Evolutionary conservation across 2,113 vertebrate species (phyloP).

Genomic region (Myiozetetes cayanensis): DNA sequence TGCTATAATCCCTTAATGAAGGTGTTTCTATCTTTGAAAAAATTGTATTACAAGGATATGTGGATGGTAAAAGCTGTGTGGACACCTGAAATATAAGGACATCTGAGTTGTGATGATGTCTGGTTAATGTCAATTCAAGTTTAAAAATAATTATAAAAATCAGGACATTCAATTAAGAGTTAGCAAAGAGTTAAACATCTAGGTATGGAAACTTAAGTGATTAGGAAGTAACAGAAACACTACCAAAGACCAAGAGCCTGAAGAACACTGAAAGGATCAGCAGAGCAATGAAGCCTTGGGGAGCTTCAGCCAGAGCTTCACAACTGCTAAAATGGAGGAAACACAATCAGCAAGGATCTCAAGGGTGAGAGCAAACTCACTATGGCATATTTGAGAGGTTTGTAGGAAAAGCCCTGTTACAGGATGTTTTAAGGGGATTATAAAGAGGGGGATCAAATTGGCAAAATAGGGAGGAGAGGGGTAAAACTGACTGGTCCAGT

Average conservation of each 20-base stretch:
- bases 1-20: neutral
- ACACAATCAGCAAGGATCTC: fast-evolving
- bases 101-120: neutral
- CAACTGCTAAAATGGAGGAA: neutral
- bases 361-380: neutral
- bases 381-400: neutral
- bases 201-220: neutral
- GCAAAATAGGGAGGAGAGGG: neutral
- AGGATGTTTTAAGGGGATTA: neutral
- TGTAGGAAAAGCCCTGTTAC: neutral
- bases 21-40: neutral
- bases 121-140: neutral
- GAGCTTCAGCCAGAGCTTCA: neutral
- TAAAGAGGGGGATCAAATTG: neutral
- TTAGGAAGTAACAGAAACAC: neutral
- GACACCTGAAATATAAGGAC: neutral
- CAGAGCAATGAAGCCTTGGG: neutral
- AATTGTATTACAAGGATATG: neutral
- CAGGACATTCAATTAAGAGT: neutral
- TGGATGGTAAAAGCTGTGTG: neutral
- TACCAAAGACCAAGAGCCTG: neutral
- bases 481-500: neutral
- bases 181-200: neutral
- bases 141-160: neutral
- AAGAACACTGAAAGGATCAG: neutral